phyloP scores from a whole-genome alignment of 2,797 vertebrate genomes.

The Nannoperca australis region DNA sequence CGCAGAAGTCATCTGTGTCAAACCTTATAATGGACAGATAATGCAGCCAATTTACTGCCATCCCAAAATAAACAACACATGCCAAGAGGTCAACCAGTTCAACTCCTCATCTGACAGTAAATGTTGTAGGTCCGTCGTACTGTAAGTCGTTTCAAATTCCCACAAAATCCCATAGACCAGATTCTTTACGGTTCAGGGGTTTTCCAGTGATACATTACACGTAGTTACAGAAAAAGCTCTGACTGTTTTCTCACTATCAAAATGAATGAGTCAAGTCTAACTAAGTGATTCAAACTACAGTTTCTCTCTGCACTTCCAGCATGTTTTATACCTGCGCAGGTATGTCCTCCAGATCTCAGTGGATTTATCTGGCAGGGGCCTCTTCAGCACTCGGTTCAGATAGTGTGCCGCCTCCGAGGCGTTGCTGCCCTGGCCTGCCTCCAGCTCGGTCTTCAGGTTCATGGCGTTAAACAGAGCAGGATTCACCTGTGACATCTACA shows the following conservation, averaged over 20 bases:
- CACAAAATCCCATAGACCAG: neutral
- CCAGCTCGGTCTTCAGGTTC: conserved; percentile 91
- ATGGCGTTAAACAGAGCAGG: conserved; percentile 90
- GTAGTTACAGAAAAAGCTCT: conserved; percentile 33
- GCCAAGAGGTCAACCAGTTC: neutral
- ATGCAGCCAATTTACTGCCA: conserved; percentile 15
- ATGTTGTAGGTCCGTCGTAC: neutral
- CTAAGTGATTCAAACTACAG: neutral
- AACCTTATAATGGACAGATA: conserved; percentile 86
- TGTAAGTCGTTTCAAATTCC: conserved; percentile 37
- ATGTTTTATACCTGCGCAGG: conserved; percentile 89
- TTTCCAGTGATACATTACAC: conserved; percentile 38
- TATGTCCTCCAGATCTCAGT: conserved; percentile 96
- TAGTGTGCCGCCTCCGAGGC: conserved; percentile 88
- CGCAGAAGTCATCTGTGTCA: conserved; percentile 95
- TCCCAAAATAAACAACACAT: conserved; percentile 6
- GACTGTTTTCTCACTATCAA: conserved; percentile 45
- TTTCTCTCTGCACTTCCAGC: neutral
- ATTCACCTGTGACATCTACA: conserved; percentile 92
- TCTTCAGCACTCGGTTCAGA: conserved; percentile 92
- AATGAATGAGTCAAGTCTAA: conserved; percentile 16
- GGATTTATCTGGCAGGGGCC: conserved; percentile 89
- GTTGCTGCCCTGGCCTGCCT: conserved; percentile 84
- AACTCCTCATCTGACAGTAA: conserved; percentile 37
- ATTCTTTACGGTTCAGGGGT: conserved; percentile 35